These are phyloP conservation scores for Anoplopoma fimbria DNA, from an alignment of 2,113 vertebrate species.

Conservation along the genomic window DNA sequence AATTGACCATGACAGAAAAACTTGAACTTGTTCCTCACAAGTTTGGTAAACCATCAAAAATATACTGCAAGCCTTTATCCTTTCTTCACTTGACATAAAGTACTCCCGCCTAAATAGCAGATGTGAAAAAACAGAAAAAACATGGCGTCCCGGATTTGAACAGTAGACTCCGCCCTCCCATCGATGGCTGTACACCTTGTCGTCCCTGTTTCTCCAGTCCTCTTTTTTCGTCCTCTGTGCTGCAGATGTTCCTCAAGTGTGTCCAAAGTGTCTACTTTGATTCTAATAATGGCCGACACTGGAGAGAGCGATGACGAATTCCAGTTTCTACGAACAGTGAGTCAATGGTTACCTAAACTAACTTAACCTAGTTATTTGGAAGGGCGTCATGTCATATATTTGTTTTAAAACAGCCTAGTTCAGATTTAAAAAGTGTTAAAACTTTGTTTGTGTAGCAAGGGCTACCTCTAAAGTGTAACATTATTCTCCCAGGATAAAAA, in stretches of 20 bases:
- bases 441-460: background rate
- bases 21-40: too few species aligned
- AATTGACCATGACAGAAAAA: too few species aligned
- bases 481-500: background rate
- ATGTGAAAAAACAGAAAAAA: background rate
- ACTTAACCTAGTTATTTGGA: background rate
- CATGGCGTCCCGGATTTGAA: background rate
- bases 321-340: constrained; percentile 83
- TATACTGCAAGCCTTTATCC: too few species aligned
- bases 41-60: too few species aligned
- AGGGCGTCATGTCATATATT: background rate
- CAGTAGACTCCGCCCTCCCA: constrained; percentile 41
- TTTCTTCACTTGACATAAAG: background rate
- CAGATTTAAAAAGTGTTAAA: background rate
- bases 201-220: background rate
- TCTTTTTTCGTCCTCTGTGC: background rate
- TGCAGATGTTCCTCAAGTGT: background rate
- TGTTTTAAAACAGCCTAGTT: background rate
- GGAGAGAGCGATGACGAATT: constrained; percentile 80
- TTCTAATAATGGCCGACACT: constrained; percentile 59
- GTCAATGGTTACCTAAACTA: constrained; percentile 27
- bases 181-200: background rate
- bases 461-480: background rate
- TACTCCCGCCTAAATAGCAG: background rate
- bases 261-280: background rate